Evolutionary conservation across 2,797 vertebrate species (phyloP).

Genomic region (Sphenopsis melanotis): DNA sequence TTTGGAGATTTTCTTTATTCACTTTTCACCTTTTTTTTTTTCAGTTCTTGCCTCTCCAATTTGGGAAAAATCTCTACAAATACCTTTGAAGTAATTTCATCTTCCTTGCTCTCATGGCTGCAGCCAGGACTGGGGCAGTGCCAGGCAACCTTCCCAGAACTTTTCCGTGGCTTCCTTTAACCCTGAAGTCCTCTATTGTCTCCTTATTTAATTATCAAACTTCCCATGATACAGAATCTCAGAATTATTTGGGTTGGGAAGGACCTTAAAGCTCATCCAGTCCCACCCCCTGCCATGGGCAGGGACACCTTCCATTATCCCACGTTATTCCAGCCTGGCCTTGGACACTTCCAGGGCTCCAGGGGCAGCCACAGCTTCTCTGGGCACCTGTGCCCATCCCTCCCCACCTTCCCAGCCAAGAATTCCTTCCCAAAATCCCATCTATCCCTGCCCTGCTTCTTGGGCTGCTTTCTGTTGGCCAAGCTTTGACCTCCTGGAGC

Average conservation of each 20-base stretch:
- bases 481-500: not conserved
- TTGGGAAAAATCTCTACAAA: not conserved
- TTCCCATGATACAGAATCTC: fast-evolving
- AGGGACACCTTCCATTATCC: not conserved
- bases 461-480: not conserved
- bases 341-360: not conserved
- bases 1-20: not conserved
- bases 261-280: not conserved
- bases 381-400: not conserved
- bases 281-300: not conserved
- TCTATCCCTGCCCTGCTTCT: not conserved
- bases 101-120: not conserved
- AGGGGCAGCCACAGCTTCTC: not conserved
- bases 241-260: not conserved
- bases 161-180: not conserved
- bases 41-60: not conserved
- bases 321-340: not conserved
- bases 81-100: not conserved
- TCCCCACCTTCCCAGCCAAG: not conserved
- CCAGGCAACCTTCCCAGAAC: not conserved
- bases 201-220: not conserved
- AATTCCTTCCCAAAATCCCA: not conserved
- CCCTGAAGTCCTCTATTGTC: fast-evolving
- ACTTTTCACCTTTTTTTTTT: not conserved
- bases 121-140: not conserved